Percentiles rank a stretch among this genome's conserved stretches.
These are phyloP conservation scores for Tipula helvola DNA, from an alignment of 2,888 invertebrate genomes.

Conservation along the genomic window DNA sequence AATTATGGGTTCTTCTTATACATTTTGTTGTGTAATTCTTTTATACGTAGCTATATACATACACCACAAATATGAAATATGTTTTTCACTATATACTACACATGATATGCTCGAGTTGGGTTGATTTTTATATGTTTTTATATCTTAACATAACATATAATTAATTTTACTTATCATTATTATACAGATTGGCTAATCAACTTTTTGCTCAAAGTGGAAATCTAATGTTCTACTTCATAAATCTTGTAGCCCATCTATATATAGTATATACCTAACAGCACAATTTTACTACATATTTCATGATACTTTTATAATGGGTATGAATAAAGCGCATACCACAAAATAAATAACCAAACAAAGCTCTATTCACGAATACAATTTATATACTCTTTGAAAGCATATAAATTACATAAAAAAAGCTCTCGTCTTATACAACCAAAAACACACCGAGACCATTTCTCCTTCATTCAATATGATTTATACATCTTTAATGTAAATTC, in stretches of 20 bases:
- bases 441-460: not conserved
- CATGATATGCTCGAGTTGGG: not conserved
- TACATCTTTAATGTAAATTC: slow-evolving; percentile 4
- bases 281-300: not conserved
- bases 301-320: not conserved
- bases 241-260: not conserved
- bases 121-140: not conserved
- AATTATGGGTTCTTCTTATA: not conserved
- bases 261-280: not conserved
- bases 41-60: not conserved
- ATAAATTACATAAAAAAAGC: not conserved
- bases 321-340: not conserved
- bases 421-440: not conserved
- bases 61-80: not conserved
- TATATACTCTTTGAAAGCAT: not conserved
- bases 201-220: not conserved
- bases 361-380: not conserved
- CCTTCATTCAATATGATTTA: not conserved
- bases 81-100: not conserved
- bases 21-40: not conserved
- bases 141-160: not conserved
- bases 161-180: not conserved
- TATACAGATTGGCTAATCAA: not conserved
- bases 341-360: not conserved
- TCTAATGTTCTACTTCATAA: not conserved